These are phyloP conservation scores for Chloebia gouldiae DNA, from an alignment of 2,113 vertebrate species.

Conservation along the genomic window DNA sequence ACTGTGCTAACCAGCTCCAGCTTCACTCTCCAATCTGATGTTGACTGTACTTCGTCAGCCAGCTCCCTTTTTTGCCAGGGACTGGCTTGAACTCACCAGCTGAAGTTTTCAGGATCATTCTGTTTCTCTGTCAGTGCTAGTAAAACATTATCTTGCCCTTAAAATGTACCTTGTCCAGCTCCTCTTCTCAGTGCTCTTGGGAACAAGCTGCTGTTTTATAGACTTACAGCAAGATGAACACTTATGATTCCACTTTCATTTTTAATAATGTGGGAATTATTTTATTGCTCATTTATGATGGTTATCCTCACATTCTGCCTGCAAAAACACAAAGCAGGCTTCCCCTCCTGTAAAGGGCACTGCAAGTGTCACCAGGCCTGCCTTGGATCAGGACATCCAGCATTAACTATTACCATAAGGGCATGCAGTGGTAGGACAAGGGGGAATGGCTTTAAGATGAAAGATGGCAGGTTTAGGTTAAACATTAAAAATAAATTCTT, in stretches of 20 bases:
- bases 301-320: background rate
- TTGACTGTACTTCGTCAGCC: background rate
- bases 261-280: background rate
- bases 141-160: background rate
- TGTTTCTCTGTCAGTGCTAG: background rate
- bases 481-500: background rate
- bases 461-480: background rate
- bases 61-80: background rate
- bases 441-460: background rate
- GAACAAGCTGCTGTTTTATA: background rate
- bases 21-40: rapidly evolving
- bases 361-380: background rate
- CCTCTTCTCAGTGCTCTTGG: background rate
- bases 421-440: background rate
- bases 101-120: background rate
- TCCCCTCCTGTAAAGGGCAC: background rate
- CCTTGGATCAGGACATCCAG: background rate
- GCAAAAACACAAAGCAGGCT: rapidly evolving
- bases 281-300: background rate
- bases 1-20: rapidly evolving
- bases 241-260: background rate
- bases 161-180: background rate
- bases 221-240: background rate
- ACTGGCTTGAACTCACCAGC: background rate
- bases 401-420: background rate